Conservation (phyloP, 2,113 vertebrate species). For the Marcusenius ussheri region DNA sequence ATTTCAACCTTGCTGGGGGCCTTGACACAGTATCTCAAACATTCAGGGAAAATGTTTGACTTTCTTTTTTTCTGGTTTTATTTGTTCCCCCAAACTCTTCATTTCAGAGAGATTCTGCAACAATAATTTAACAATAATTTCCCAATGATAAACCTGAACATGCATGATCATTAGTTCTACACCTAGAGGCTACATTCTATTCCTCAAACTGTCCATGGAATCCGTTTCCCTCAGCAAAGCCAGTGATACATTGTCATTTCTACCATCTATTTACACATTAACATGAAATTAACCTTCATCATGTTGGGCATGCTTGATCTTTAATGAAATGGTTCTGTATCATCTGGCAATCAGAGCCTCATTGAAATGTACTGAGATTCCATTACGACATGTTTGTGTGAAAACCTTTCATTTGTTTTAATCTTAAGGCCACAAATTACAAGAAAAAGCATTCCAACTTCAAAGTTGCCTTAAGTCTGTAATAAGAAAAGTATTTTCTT, state of each 20-base stretch:
- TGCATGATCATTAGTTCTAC: not conserved
- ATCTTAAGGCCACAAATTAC: not conserved
- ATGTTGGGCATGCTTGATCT: not conserved
- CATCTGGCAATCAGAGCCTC: not conserved
- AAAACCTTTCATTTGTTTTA: not conserved
- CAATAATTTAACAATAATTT: not conserved
- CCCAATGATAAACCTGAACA: not conserved
- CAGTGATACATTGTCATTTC: not conserved
- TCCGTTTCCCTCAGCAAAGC: not conserved
- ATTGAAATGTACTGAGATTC: not conserved
- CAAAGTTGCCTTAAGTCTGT: not conserved
- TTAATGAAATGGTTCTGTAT: not conserved
- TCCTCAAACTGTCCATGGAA: not conserved
- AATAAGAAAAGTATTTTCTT: conserved; percentile 9
- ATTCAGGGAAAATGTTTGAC: conserved; percentile 6
- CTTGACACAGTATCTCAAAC: conserved; percentile 15
- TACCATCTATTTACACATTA: not conserved
- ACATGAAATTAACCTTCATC: not conserved
- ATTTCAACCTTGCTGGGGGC: conserved; percentile 39
- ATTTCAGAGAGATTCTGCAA: conserved; percentile 6
- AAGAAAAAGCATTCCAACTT: not conserved
- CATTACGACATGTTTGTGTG: not conserved
- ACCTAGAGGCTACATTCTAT: not conserved
- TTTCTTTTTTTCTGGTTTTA: conserved; percentile 13
- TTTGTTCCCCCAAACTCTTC: conserved; percentile 1